Percentiles rank a stretch among this genome's conserved stretches.
These are phyloP conservation scores for Podarcis raffonei DNA, from an alignment of 2,113 vertebrate genomes.

Conservation along the genomic window DNA sequence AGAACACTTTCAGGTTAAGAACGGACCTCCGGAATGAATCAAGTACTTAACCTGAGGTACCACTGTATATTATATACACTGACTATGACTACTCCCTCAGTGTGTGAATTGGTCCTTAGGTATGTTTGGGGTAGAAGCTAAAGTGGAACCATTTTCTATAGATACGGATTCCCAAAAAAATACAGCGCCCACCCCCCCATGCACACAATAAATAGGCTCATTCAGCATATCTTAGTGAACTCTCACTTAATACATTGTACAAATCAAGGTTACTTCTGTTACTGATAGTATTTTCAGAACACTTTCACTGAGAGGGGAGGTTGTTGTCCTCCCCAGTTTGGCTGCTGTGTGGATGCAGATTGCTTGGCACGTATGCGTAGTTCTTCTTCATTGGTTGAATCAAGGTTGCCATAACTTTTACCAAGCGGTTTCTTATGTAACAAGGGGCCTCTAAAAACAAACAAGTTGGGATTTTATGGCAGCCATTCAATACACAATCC, in stretches of 20 bases:
- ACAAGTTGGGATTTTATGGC: constrained; percentile 20
- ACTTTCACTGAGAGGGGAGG: neutral
- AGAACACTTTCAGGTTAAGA: no score
- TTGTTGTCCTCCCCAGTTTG: neutral
- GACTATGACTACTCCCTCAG: neutral
- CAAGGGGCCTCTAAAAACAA: neutral
- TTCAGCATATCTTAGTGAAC: neutral
- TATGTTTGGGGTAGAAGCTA: neutral
- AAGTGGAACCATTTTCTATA: neutral
- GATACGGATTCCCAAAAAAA: neutral
- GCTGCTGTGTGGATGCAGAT: neutral
- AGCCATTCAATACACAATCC: neutral
- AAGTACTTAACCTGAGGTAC: no score
- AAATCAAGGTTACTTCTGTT: neutral
- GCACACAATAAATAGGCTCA: neutral
- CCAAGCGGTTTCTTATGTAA: neutral
- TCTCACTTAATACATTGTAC: neutral
- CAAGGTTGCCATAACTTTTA: neutral
- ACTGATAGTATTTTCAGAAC: neutral
- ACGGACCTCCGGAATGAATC: no score
- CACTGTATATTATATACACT: neutral
- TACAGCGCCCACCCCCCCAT: neutral
- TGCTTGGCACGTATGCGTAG: neutral
- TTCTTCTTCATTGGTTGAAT: neutral
- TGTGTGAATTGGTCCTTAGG: neutral